Conservation (phyloP, 2,113 vertebrate genomes). For the Chaetorhynchus papuensis region DNA sequence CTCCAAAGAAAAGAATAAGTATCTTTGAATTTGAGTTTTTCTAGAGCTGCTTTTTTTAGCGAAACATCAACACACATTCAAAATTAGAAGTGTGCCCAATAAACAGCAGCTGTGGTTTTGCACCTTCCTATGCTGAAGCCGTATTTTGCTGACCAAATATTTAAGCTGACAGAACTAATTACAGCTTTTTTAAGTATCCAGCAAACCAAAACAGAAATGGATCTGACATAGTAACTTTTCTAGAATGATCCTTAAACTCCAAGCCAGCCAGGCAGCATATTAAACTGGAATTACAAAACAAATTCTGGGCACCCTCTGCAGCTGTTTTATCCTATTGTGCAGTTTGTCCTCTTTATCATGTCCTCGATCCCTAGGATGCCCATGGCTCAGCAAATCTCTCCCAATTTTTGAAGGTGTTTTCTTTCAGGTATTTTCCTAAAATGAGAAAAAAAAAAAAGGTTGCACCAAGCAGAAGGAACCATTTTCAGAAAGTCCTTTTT, state of each 20-base stretch:
- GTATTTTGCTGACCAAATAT: neutral
- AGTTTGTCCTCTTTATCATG: neutral
- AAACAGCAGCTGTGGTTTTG: conserved; percentile 13
- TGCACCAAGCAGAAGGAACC: neutral
- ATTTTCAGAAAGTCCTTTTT: neutral
- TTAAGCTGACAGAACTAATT: neutral
- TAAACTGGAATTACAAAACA: neutral
- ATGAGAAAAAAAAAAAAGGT: neutral
- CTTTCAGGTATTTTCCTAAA: neutral
- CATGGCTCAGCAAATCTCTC: neutral
- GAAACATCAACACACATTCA: neutral
- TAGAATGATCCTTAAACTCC: neutral
- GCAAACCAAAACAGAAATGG: neutral
- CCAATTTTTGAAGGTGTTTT: neutral
- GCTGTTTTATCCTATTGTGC: neutral
- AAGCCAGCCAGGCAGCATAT: neutral
- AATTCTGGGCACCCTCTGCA: neutral
- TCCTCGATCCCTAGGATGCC: neutral
- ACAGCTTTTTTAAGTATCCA: neutral
- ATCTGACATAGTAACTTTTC: neutral
- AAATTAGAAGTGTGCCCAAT: neutral
- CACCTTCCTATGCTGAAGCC: neutral
- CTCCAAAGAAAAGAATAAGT: neutral
- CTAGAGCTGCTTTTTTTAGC: neutral
- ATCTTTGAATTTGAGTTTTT: neutral